Conservation (phyloP, 2,797 vertebrate species). For the Cyclopterus lumpus region DNA sequence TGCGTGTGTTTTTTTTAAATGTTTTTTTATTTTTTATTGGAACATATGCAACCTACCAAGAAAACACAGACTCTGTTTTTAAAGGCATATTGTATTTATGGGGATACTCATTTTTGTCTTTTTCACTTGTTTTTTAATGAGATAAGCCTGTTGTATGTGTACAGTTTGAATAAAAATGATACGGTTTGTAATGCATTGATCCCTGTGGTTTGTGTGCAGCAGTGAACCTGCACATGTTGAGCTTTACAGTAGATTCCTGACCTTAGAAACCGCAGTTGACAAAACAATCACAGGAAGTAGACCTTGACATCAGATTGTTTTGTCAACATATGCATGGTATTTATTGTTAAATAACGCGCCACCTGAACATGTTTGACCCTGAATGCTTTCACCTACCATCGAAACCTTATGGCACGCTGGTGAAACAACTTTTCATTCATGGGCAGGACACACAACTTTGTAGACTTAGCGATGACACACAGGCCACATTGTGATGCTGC, state of each 20-base stretch:
- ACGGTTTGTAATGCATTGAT: constrained; percentile 76
- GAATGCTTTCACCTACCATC: neutral
- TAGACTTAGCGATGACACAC: constrained; percentile 18
- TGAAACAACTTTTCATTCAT: constrained; percentile 15
- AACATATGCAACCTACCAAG: constrained; percentile 72
- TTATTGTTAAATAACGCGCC: constrained; percentile 19
- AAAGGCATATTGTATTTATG: constrained; percentile 79
- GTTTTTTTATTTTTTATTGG: constrained; percentile 20
- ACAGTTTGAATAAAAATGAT: constrained; percentile 87
- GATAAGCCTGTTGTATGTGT: constrained; percentile 81
- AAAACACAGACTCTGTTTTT: constrained; percentile 61
- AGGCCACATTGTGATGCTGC: constrained; percentile 28
- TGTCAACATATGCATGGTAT: constrained; percentile 16
- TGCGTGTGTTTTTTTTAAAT: no score
- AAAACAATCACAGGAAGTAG: constrained; percentile 4
- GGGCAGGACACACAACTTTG: constrained; percentile 39
- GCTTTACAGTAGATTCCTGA: neutral
- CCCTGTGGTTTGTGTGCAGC: constrained; percentile 49
- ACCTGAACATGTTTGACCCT: neutral
- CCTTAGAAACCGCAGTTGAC: constrained; percentile 11
- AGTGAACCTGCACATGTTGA: neutral
- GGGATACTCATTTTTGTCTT: constrained; percentile 86
- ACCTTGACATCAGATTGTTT: constrained; percentile 17
- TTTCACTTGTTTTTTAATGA: constrained; percentile 79
- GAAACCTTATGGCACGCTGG: neutral